Conservation (phyloP, 2,888 invertebrate species). For the Philaethria dido region DNA sequence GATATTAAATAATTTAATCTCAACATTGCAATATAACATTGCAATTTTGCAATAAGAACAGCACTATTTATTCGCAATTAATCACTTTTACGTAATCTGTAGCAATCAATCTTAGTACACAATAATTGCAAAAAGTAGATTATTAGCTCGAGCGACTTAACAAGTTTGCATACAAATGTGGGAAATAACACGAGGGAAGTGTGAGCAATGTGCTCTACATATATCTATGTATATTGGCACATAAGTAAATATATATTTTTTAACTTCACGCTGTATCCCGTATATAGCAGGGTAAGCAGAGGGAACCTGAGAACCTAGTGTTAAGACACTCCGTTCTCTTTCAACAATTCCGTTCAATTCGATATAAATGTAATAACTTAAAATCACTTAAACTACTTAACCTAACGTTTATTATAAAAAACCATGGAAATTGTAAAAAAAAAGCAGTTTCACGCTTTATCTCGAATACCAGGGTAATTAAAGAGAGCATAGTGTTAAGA, state of each 20-base stretch:
- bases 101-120: slow-evolving; percentile 23
- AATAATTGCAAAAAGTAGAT: slow-evolving; percentile 24
- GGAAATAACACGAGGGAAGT: slow-evolving; percentile 21
- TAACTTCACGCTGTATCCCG: no score
- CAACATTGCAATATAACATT: not conserved
- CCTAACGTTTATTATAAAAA: no score
- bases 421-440: no score
- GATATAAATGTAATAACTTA: no score
- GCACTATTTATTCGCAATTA: slow-evolving; percentile 8
- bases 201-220: slow-evolving; percentile 12
- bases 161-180: slow-evolving; percentile 29
- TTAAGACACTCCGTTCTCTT: no score
- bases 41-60: slow-evolving; percentile 9
- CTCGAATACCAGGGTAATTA: no score
- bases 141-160: slow-evolving; percentile 24
- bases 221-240: not conserved
- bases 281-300: no score
- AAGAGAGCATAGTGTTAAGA: no score
- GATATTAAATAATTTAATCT: not conserved
- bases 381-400: no score
- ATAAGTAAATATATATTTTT: not conserved
- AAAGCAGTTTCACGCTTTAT: no score
- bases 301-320: no score
- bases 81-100: slow-evolving; percentile 27
- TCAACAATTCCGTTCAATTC: no score